These are phyloP conservation scores for chimpanzee (Pan troglodytes) DNA, from an alignment of 2,113 vertebrate species.

Conservation along the genomic window NHGRI_mPanTro3-v2.1_pri NC_086015.1:53336501-53337000, in stretches of 20 bases:
- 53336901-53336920: no score
- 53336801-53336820: not conserved
- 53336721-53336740: not conserved
- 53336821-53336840: not conserved
- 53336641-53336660: not conserved
- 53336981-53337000: no score
- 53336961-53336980: no score
- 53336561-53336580: not conserved
- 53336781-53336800: not conserved
- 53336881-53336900: no score
- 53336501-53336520: no score
- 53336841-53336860: no score
- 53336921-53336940: no score
- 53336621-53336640: not conserved
- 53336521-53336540: not conserved
- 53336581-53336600: not conserved
- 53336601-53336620: not conserved
- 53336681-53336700: not conserved
- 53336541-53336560: not conserved
- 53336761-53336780: not conserved
- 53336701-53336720: not conserved
- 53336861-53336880: no score
- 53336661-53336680: not conserved
- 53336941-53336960: no score
- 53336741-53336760: not conserved